Evolutionary conservation across 2,888 invertebrate species (phyloP), one percentile per base, ranked within the genome.

Genomic region (Macropis europaea): DNA sequence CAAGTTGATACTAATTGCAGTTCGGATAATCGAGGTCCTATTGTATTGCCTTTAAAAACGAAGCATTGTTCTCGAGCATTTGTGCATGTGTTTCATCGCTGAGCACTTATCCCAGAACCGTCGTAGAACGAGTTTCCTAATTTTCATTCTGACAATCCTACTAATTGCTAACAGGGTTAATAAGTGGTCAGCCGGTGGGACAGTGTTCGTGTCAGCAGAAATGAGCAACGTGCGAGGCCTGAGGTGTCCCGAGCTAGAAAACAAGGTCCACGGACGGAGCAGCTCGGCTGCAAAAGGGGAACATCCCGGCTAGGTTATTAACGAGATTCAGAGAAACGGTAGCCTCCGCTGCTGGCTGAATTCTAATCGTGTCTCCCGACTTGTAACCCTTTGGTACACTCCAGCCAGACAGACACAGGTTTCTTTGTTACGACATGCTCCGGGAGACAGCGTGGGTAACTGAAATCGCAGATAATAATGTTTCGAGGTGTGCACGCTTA

Each of bases 241-340:
- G 19, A 66, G 57, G 59, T 54, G 70, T n/a, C n/a, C 17, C 38
- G 53, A 45, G 50, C 43, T 9, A 32, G 68, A 57, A 57, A 68
- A 68, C 68, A 36, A 32, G 71, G 61, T 61, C 54, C 38, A 38
- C 17, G 5, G 15, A 43, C 54, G 60, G 36, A 67, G 50, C 60
- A 50, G 52, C 54, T 61, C 45, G 47, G 53, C 34, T 38, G 52
- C 57, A 69, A 19, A 43, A 43, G 70, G 36, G 64, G 53, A 57
- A 30, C 34, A 43, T 66, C 64, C 48, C 47, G 57, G 43, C 70
- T 61, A 48, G 61, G 64, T 73, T 73, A 73, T 73, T 73, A 70
- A 70, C 70, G 60, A 73, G 64, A 73, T 73, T 70, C 60, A 38
- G 45, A 56, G 64, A 47, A 70, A 70, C 38, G 40, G 59, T 26